Evolutionary conservation across 2,888 invertebrate species (phyloP), one percentile per base, ranked within the genome.

Genomic region (Andricus quercusramuli): DNA sequence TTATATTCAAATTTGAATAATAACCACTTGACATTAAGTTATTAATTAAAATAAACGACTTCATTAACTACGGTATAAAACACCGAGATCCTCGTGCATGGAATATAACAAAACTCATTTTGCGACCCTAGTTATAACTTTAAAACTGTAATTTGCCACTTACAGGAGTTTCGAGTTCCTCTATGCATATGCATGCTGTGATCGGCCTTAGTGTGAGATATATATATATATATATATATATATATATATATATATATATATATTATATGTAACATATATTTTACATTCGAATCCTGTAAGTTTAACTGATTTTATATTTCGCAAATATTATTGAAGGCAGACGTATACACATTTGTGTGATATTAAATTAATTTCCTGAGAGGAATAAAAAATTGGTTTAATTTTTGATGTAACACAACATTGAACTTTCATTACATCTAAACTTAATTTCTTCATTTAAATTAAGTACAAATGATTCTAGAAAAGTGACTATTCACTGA

Each of bases 41-140:
- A 56, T 74, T 74, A 56, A 74, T 74, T 74, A 74, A 56, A 74
- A 74, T 74, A 74, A 74, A 74, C 56, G 25, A 32, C 56, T 74
- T 74, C 74, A 74, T 74, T 74, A 74, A 74, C 56, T 74, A 32
- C 32, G 32, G 51, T 32, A 74, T 74, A 56, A 74, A 74, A 56
- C 74, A 56, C n/a, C 29, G 32, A 37, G 74, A 56, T 56, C 13
- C 74, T 74, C 56, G 74, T 74, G 74, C 74, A 74, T 56, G 37
- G 56, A 74, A 74, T 74, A 74, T 74, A 74, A 74, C 74, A 51
- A 74, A 74, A 74, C 74, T 74, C 74, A 56, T 74, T 74, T 74
- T 56, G 56, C 25, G 22, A 47, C 56, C 32, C 51, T 56, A 74
- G 56, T 56, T 74, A 74, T 51, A 56, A 74, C 51, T 74, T 74